These are phyloP conservation scores for Strongylocentrotus purpuratus DNA, from an alignment of 35 echinoderm and acorn worm genomes.

Conservation along the genomic window DNA sequence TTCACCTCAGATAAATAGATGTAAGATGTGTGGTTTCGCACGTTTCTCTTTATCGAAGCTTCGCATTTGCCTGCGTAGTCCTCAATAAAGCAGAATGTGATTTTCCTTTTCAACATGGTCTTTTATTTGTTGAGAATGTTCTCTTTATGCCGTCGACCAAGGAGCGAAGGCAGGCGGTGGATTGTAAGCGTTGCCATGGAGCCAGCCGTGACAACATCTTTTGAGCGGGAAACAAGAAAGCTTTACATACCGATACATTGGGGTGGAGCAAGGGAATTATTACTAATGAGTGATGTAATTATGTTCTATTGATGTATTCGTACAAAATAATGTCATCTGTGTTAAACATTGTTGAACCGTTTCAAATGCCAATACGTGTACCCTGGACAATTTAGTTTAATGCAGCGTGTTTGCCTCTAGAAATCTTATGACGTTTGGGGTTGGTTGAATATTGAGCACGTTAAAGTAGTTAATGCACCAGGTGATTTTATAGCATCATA, in stretches of 20 bases:
- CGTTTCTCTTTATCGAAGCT: neutral
- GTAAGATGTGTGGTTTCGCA: neutral
- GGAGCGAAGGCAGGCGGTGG: neutral
- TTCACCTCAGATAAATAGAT: neutral
- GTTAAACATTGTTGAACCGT: neutral
- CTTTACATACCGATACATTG: neutral
- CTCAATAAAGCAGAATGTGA: neutral
- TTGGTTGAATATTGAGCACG: too few species aligned
- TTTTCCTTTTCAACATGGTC: neutral
- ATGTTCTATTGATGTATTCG: neutral
- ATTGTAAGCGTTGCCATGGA: neutral
- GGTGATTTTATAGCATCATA: too few species aligned
- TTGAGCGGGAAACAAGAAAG: neutral
- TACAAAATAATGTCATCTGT: neutral
- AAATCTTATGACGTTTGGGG: too few species aligned
- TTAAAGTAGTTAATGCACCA: too few species aligned
- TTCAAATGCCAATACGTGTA: neutral
- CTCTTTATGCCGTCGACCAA: neutral
- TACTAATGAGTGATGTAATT: neutral
- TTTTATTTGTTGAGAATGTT: neutral
- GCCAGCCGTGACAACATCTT: neutral
- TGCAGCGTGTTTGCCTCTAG: too few species aligned
- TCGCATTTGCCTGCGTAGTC: neutral
- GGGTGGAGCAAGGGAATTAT: neutral
- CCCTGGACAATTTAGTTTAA: too few species aligned